Base-by-base conservation (phyloP, 2,113 vertebrate genomes). In the Oenanthe oenanthe region DNA sequence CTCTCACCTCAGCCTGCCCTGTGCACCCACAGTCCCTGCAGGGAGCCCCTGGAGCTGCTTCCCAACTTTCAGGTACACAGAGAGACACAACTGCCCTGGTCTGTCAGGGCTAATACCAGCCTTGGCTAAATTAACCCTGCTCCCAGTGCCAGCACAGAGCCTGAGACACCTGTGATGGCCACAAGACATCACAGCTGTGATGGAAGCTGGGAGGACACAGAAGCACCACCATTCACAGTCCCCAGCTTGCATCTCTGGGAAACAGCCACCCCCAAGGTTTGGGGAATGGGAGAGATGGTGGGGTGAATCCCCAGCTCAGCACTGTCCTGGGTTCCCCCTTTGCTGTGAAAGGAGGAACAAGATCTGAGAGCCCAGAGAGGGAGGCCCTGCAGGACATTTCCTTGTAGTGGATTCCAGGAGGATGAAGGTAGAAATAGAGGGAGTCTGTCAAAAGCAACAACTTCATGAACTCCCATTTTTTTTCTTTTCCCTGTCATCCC, bases 81-180 rank as follows among this genome's bases (percentile, higher is more conserved):
- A 45, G 54, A 45, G 15, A 45, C 0, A 12, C 26, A 42, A 6
- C 32, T 48, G 28, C 19, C 31, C 57, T 53, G 19, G 5, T 9
- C 11, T 65, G 36, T 17, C 0, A 2, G 13, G 36, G 38, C 5
- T 19, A 12, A 18, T 9, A 9, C 4, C 78, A 70, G 50, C 60
- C 36, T 32, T 4, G 3, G 13, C 26, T 51, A 25, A 26, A 51
- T 38, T 43, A 48, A 28, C 50, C n/a, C 53, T 3, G 9, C 31
- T 73, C 25, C 38, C 3, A 0, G 8, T 29, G n/a, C 42, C 19
- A 4, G 2, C 18, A 13, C 0, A 0, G 43, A 28, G 50, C 18
- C 51, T 6, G 26, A 12, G 62, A 9, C 3, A 1, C 17, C 70
- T 45, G 28, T 13, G 67, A 7, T 54, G 58, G 67, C 78, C 62